phyloP scores from a whole-genome alignment of 2,888 invertebrate species.

The Troides oblongomaculatus region DNA sequence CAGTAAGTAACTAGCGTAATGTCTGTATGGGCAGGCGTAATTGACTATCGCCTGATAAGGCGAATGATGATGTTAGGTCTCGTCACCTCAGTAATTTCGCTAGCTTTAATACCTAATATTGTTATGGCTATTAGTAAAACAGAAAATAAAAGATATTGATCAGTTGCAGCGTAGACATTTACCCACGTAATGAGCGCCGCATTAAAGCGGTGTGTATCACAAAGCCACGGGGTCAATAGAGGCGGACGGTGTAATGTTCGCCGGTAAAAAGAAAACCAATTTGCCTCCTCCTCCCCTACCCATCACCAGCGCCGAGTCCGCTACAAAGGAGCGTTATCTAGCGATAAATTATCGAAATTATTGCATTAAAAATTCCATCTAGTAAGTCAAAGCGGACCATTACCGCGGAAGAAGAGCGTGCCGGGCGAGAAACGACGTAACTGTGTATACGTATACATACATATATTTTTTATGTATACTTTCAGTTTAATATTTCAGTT shows the following conservation, averaged over 20 bases:
- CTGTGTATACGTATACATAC: constrained; percentile 27
- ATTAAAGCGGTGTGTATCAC: constrained; percentile 39
- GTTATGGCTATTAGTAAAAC: too few species aligned
- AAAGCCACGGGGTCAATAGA: constrained; percentile 61
- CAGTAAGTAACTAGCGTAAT: too few species aligned
- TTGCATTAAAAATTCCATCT: constrained; percentile 88
- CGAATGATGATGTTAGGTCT: too few species aligned
- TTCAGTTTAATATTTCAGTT: too few species aligned
- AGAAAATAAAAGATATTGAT: too few species aligned
- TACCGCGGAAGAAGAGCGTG: constrained; percentile 54
- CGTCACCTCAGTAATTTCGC: too few species aligned
- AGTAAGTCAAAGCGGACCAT: constrained; percentile 83
- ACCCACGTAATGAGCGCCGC: too few species aligned
- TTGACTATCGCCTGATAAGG: too few species aligned
- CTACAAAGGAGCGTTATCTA: constrained; percentile 77
- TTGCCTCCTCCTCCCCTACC: constrained; percentile 50
- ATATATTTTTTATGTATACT: too few species aligned
- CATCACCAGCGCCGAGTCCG: constrained; percentile 38
- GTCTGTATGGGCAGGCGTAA: too few species aligned
- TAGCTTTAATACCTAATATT: too few species aligned
- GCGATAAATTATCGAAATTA: constrained; percentile 84
- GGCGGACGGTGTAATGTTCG: constrained; percentile 62
- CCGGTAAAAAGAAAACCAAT: constrained; percentile 75
- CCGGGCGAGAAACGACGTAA: constrained; percentile 47
- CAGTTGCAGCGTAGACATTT: too few species aligned